Evolutionary conservation across 1,140 invertebrate species (phyloP), one percentile per base, ranked within the genome.

Genomic region (Whitmania pigra): DNA sequence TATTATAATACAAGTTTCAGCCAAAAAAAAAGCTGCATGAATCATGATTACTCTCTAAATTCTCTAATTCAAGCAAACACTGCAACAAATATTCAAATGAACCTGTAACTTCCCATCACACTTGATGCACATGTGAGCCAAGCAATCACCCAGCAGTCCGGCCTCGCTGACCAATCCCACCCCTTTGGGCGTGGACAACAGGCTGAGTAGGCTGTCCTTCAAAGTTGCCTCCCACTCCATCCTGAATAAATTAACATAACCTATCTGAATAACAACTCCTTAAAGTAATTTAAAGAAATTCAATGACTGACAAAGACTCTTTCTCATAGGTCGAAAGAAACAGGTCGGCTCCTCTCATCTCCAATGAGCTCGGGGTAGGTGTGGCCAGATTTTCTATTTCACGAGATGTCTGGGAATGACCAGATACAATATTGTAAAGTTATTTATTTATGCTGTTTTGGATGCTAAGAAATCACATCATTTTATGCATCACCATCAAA

Each of bases 61-160:
- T n/a, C n/a, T n/a, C n/a, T n/a, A n/a, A 5, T 43, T 43, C 13
- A 6, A 43, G 40, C 5, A 49, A 49, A 1, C 43, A 49, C 31
- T 2, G 2, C 31, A 11, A 49, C 13, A 11, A 15, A 49, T 49
- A 49, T 49, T 49, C 15, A 49, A 49, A 63, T 54, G 71, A 71
- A 82, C 80, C 77, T 83, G 82, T 18, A 81, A 70, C 76, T 82
- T 82, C 53, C 79, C 79, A 71, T 76, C 77, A 73, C 81, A 81
- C 73, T 81, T 74, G 31, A 76, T 77, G 74, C 79, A 78, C 80
- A 83, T 81, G 72, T 82, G 81, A n/a, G 73, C 72, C 27, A 80
- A 77, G 76, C 79, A 81, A 68, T 81, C 79, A 74, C 78, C 77
- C 36, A 82, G 76, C 3, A 77, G 75, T 25, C 78, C 79, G 7